Percentiles rank a stretch among this genome's conserved stretches.
Evolutionary conservation across 2,797 vertebrate genomes (phyloP).

Genomic region (Limnodromus scolopaceus): DNA sequence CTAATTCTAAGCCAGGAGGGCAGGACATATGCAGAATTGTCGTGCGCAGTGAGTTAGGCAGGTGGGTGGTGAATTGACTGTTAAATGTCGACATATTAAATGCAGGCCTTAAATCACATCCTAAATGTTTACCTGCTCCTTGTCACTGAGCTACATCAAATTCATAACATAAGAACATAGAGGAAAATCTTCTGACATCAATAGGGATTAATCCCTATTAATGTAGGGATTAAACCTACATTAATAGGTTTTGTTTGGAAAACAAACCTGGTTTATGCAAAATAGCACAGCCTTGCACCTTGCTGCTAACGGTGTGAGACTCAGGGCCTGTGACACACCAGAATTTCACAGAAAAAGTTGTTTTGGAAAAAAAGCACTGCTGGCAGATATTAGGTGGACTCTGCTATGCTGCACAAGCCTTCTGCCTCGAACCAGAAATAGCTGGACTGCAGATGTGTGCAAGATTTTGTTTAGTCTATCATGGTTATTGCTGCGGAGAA

Average conservation of each 20-base stretch:
- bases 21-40: neutral
- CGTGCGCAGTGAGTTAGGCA: neutral
- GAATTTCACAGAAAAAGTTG: neutral
- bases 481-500: neutral
- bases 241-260: no score
- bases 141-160: neutral
- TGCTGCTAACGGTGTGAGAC: neutral
- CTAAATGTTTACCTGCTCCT: neutral
- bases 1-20: neutral
- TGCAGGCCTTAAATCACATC: neutral
- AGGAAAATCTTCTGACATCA: neutral
- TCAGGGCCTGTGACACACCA: neutral
- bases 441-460: neutral
- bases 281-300: neutral
- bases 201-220: neutral
- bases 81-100: neutral
- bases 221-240: no score
- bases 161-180: neutral
- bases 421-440: neutral
- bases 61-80: neutral
- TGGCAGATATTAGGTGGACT: neutral
- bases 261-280: neutral
- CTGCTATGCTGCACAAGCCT: neutral
- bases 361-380: neutral
- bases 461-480: constrained; percentile 49